Evolutionary conservation across 2,888 invertebrate genomes (phyloP).

Genomic region (Conchocele bisecta): DNA sequence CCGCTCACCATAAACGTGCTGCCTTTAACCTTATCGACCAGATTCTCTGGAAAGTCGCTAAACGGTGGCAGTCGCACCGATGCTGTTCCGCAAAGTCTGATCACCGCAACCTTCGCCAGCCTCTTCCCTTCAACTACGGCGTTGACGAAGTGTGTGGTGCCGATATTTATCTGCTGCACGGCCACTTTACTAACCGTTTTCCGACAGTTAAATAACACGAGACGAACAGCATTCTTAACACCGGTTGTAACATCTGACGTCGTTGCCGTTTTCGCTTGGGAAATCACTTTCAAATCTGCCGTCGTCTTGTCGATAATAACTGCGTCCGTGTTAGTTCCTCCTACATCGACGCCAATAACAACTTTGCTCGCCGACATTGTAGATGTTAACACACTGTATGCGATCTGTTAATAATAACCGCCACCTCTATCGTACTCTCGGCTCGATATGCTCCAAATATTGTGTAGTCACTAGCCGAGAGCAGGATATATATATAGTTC

Average conservation of each 20-base stretch:
- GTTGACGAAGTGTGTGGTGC: slow-evolving; percentile 81
- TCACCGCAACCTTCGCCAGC: slow-evolving; percentile 72
- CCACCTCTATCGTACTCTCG: too few relatives aligned
- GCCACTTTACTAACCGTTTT: slow-evolving; percentile 22
- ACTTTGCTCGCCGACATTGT: slow-evolving; percentile 45
- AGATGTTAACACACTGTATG: not conserved
- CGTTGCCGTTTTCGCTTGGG: slow-evolving; percentile 70
- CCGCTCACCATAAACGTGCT: slow-evolving; percentile 69
- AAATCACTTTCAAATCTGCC: slow-evolving; percentile 54
- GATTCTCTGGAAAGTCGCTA: slow-evolving; percentile 71
- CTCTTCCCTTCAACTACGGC: slow-evolving; percentile 76
- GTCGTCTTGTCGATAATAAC: slow-evolving; percentile 63
- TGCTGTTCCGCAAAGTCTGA: slow-evolving; percentile 77
- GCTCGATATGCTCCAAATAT: too few relatives aligned
- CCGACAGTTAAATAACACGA: slow-evolving; percentile 41
- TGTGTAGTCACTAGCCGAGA: too few relatives aligned
- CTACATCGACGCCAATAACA: slow-evolving; percentile 79
- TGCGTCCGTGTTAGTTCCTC: slow-evolving; percentile 81
- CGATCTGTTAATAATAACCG: too few relatives aligned
- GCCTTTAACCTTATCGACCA: slow-evolving; percentile 61
- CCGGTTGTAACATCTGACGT: slow-evolving; percentile 76
- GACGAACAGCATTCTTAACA: slow-evolving; percentile 47
- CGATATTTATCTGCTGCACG: slow-evolving; percentile 74
- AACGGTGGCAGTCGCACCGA: slow-evolving; percentile 74
- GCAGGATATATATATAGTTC: too few relatives aligned